Conservation (phyloP, 2,888 invertebrate species). For the Drosophila kuntzei region DNA sequence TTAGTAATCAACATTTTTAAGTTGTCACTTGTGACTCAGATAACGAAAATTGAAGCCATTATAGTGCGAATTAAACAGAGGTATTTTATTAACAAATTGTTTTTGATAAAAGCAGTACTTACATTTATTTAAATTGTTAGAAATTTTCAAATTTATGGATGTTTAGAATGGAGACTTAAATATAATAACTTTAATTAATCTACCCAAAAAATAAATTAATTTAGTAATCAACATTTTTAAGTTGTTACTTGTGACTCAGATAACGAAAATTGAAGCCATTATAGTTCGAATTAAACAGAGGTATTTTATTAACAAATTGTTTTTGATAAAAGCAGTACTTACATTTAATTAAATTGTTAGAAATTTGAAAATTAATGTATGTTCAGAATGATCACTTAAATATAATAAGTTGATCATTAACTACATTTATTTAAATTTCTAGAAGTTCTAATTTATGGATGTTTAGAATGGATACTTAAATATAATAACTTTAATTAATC, state of each 20-base stretch:
- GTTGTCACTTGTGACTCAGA: neutral
- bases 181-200: too few relatives aligned
- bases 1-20: slow-evolving; percentile 1
- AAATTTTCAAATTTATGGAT: too few relatives aligned
- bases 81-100: neutral
- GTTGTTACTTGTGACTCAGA: neutral
- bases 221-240: slow-evolving; percentile 1
- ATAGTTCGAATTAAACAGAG: neutral
- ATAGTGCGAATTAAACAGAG: neutral
- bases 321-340: neutral
- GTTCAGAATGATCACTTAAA: too few relatives aligned
- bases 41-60: slow-evolving; percentile 1
- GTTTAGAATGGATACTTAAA: too few relatives aligned
- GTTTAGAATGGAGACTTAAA: too few relatives aligned
- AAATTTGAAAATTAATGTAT: too few relatives aligned
- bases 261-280: slow-evolving; percentile 1
- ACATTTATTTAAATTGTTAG: neutral
- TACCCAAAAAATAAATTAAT: slow-evolving; percentile 22
- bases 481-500: too few relatives aligned
- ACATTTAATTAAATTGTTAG: neutral
- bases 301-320: neutral
- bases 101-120: neutral
- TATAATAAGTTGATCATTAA: too few relatives aligned
- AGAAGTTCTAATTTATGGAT: too few relatives aligned
- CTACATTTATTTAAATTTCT: too few relatives aligned